phyloP scores from a whole-genome alignment of 2,797 vertebrate species.

The Melanotaenia boesemani region DNA sequence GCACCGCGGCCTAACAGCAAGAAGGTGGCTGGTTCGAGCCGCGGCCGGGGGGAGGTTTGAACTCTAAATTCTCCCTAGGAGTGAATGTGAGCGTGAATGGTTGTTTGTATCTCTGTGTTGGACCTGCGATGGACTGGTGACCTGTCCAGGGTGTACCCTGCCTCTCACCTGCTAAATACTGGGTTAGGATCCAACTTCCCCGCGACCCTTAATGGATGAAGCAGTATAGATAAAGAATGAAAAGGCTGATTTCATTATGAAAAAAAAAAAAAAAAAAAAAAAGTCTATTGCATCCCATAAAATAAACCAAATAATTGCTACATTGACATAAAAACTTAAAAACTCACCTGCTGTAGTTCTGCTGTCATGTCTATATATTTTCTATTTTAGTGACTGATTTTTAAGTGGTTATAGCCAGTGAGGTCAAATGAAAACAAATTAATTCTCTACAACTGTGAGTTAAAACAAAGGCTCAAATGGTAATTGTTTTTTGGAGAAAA shows the following conservation, averaged over 20 bases:
- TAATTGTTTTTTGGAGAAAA: conserved; percentile 8
- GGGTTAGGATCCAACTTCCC: no score
- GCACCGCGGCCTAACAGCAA: no score
- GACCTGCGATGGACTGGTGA: no score
- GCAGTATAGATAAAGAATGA: no score
- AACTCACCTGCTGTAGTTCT: background rate
- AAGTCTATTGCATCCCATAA: background rate
- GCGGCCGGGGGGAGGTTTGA: no score
- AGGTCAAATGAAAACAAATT: conserved; percentile 31
- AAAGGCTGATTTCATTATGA: background rate
- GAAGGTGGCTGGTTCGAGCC: no score
- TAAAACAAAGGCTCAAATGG: conserved; percentile 17
- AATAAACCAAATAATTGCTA: background rate
- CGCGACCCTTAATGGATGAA: no score
- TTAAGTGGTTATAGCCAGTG: conserved; percentile 9
- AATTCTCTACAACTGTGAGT: conserved; percentile 21
- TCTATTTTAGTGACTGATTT: conserved; percentile 18
- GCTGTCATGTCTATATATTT: conserved; percentile 17
- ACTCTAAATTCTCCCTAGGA: no score
- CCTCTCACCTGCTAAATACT: no score
- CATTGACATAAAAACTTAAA: background rate
- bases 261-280: background rate
- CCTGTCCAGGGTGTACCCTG: no score
- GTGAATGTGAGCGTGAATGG: no score
- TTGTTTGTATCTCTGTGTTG: no score